phyloP scores from a whole-genome alignment of 2,113 vertebrate species.

The Xiphophorus couchianus region DNA sequence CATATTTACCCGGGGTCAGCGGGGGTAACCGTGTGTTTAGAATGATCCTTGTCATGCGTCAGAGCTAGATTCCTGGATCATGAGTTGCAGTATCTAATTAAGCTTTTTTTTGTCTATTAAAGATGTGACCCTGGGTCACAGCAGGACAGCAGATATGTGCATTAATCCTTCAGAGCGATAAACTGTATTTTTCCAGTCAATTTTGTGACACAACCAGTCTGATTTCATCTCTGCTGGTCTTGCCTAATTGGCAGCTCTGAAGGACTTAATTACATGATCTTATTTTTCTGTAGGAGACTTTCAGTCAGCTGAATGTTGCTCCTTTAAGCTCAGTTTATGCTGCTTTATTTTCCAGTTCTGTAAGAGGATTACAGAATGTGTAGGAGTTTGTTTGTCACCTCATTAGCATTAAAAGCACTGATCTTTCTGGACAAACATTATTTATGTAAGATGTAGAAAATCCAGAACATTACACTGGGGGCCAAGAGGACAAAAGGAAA shows the following conservation, averaged over 20 bases:
- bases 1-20: constrained; percentile 47
- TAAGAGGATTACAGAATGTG: constrained; percentile 58
- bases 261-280: constrained; percentile 29
- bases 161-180: neutral
- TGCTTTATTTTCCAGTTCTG: constrained; percentile 44
- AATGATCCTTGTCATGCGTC: constrained; percentile 48
- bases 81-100: constrained; percentile 4
- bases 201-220: neutral
- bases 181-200: neutral
- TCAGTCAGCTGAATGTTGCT: constrained; percentile 27
- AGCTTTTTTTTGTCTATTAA: neutral
- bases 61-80: constrained; percentile 48
- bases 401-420: neutral
- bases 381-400: constrained; percentile 46
- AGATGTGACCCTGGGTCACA: neutral
- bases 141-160: neutral
- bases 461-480: neutral
- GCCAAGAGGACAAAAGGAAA: no score
- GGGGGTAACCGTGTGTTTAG: constrained; percentile 21
- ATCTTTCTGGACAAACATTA: neutral
- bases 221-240: neutral
- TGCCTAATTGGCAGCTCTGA: neutral
- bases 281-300: constrained; percentile 44
- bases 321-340: constrained; percentile 26
- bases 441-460: neutral